Conservation (phyloP, 2,797 vertebrate genomes). For the Arremon aurantiirostris region DNA sequence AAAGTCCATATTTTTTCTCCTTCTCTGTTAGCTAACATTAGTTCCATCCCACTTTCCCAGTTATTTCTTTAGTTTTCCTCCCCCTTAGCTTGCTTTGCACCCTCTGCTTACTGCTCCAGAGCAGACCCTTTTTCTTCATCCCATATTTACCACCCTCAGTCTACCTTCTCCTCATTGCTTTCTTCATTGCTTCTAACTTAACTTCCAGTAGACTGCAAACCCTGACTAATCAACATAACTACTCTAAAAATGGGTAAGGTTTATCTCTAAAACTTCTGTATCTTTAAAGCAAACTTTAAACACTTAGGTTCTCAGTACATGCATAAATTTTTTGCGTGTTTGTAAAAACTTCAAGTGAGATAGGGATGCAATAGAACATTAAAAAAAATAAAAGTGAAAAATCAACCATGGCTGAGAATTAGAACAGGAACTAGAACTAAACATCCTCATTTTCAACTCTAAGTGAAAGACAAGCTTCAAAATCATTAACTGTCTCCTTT, state of each 20-base stretch:
- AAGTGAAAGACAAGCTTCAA: conserved; percentile 26
- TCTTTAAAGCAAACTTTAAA: background rate
- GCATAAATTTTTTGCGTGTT: background rate
- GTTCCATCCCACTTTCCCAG: conserved; percentile 22
- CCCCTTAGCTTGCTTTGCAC: background rate
- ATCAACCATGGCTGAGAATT: background rate
- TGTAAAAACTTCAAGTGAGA: background rate
- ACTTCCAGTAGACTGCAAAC: background rate
- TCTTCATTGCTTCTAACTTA: background rate
- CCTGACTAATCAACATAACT: background rate
- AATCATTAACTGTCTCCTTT: conserved; percentile 43
- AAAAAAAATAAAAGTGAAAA: background rate
- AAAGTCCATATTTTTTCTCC: background rate
- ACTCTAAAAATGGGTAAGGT: background rate
- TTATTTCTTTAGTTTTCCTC: background rate
- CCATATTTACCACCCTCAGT: background rate
- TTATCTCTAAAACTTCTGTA: background rate
- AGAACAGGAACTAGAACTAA: background rate
- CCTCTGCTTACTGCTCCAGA: background rate
- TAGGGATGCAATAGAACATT: background rate
- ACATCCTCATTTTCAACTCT: background rate
- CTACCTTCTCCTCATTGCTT: background rate
- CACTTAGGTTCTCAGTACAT: background rate
- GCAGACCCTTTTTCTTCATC: background rate
- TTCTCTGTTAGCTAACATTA: conserved; percentile 16